Base-by-base conservation (phyloP, 2,113 vertebrate genomes). In the Globicephala melas region DNA sequence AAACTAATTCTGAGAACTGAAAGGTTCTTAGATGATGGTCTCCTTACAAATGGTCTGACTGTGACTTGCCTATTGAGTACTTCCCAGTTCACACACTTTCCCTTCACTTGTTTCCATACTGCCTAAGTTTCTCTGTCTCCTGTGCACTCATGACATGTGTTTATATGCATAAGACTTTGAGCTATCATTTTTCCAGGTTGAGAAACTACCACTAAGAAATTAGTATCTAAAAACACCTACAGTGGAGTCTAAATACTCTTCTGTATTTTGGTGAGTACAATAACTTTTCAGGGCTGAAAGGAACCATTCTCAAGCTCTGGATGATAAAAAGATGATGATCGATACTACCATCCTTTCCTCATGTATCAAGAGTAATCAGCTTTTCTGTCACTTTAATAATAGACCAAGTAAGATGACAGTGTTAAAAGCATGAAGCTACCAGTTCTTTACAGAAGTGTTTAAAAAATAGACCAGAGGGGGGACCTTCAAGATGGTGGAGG, bases 331-430 rank as follows among this genome's bases (percentile, higher is more conserved):
- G 28, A 71, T 73, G 86, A 85, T 70, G 63, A 80, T 70, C 50
- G 93, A 44, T 36, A 33, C 38, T 88, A 79, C 36, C 47, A 71
- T 60, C 47, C 44, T 91, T 93, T 88, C 62, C 76, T 82, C 44
- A 33, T 50, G 8, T 92, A 85, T 76, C 53, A 58, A 81, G 50
- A 92, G 6, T 31, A 68, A 63, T 94, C 31, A 68, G 53, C 91
- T 68, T 89, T 77, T 67, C 89, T 77, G 25, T 82, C 89, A 81
- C 33, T 92, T 86, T 92, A 97, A 68, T 44, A 63, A 88, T 23
- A 81, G 26, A 71, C 44, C 47, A 85, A 86, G 84, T 94, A 90
- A 80, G 68, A 95, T 53, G 33, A 92, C 28, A 76, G 36, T 18
- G 47, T 38, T 82, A 47, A 68, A 8, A 84, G 8, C 53, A 55